Evolutionary conservation across 2,113 vertebrate genomes (phyloP).

Genomic region (Hystrix cristata): DNA sequence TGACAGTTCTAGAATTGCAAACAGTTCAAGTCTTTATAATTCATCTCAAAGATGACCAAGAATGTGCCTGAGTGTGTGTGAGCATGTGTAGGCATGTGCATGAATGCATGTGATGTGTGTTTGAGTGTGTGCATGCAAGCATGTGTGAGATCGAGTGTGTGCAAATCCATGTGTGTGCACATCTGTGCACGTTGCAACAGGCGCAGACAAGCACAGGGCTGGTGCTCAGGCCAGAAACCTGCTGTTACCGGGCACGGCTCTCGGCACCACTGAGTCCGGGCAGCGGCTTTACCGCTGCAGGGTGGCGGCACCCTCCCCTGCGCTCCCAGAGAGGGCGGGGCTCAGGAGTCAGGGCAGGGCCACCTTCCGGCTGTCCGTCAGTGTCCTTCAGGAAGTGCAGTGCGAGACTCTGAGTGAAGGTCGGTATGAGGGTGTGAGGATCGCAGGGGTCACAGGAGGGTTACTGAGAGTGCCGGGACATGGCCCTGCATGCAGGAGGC

Average conservation of each 20-base stretch:
- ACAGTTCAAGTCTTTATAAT: neutral
- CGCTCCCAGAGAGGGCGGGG: neutral
- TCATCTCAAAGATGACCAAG: neutral
- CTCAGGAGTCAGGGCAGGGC: neutral
- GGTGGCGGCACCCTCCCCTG: no score
- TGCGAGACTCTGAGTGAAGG: neutral
- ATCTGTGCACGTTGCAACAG: neutral
- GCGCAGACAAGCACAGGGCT: neutral
- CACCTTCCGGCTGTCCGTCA: neutral
- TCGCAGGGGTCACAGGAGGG: neutral
- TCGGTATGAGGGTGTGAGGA: neutral
- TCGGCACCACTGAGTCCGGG: neutral
- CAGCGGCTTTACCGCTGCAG: rapidly evolving
- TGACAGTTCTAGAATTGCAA: neutral
- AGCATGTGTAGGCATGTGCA: neutral
- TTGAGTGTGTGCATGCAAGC: no score
- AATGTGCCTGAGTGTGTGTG: neutral
- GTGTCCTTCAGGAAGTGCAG: neutral
- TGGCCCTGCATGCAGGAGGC: neutral
- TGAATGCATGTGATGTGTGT: neutral
- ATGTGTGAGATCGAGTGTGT: no score
- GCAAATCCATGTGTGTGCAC: neutral
- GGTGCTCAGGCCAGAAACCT: neutral
- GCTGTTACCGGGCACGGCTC: neutral
- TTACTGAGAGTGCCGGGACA: neutral